phyloP scores from a whole-genome alignment of 2,113 vertebrate genomes.

The Nerophis ophidion region DNA sequence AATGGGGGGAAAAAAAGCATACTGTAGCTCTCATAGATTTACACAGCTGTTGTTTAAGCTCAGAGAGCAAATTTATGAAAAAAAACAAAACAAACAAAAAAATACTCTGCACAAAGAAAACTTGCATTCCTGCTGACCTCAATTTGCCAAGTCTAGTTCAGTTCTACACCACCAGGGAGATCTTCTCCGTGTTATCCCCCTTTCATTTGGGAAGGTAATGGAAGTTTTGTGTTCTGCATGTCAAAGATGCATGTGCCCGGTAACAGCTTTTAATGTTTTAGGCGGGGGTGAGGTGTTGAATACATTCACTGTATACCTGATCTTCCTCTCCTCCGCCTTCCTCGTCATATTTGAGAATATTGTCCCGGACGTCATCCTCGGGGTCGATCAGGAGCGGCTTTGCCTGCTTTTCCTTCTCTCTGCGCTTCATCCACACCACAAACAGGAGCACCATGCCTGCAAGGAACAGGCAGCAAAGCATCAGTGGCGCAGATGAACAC shows the following conservation, averaged over 20 bases:
- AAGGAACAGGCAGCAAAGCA: not conserved
- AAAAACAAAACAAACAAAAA: not conserved
- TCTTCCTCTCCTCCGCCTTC: slow-evolving; percentile 97
- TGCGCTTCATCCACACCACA: slow-evolving; percentile 89
- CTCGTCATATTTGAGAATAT: slow-evolving; percentile 95
- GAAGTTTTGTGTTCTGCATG: slow-evolving; percentile 6
- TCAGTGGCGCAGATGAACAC: not conserved
- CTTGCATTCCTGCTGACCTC: not conserved
- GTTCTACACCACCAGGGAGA: not conserved
- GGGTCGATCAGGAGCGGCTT: slow-evolving; percentile 96
- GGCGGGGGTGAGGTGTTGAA: not conserved
- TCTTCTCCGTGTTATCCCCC: not conserved
- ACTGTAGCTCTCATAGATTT: not conserved
- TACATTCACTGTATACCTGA: slow-evolving; percentile 73
- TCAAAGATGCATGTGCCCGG: not conserved
- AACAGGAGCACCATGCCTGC: slow-evolving; percentile 92
- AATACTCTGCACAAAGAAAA: slow-evolving; percentile 4
- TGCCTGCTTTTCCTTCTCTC: slow-evolving; percentile 90
- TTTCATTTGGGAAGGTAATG: slow-evolving; percentile 1
- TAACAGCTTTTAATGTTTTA: not conserved
- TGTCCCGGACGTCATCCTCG: slow-evolving; percentile 93
- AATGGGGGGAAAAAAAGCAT: not conserved
- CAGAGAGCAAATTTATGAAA: slow-evolving; percentile 9
- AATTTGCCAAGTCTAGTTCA: not conserved
- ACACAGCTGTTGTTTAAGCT: not conserved